Evolutionary conservation across 2,113 vertebrate species (phyloP).

Genomic region (Lamprotornis superbus): DNA sequence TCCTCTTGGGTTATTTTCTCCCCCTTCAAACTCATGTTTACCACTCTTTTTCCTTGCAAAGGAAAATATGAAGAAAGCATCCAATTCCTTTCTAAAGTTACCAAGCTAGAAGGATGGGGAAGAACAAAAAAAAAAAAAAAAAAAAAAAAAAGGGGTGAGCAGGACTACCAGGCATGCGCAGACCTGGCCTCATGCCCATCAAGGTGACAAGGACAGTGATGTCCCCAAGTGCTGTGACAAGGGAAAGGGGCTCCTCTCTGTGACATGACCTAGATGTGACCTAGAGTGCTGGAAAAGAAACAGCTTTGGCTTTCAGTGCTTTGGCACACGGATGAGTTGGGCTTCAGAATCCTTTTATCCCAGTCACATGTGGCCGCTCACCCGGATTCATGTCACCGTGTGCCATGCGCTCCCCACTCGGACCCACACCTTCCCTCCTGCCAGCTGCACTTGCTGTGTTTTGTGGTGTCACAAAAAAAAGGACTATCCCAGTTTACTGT

Average conservation of each 20-base stretch:
- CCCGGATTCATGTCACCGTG: fast-evolving
- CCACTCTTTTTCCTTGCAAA: background rate
- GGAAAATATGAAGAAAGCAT: background rate
- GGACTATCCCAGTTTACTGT: background rate
- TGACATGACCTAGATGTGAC: background rate
- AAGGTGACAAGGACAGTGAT: fast-evolving
- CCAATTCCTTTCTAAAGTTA: background rate
- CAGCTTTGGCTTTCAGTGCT: background rate
- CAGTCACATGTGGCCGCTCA: background rate
- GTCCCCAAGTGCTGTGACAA: background rate
- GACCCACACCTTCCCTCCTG: background rate
- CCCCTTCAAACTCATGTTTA: background rate
- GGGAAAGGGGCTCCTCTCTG: background rate
- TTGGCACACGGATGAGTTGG: background rate
- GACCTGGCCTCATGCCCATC: background rate
- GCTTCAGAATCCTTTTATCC: background rate
- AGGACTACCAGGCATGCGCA: fast-evolving
- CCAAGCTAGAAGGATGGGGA: background rate
- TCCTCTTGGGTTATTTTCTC: background rate
- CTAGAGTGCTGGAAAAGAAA: background rate
- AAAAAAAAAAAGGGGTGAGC: fast-evolving
- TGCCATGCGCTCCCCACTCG: fast-evolving
- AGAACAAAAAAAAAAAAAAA: fast-evolving
- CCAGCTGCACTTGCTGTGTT: fast-evolving
- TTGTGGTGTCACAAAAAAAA: background rate